These are phyloP conservation scores for Yponomeuta malinellus DNA, from an alignment of 2,888 invertebrate genomes.

Conservation along the genomic window DNA sequence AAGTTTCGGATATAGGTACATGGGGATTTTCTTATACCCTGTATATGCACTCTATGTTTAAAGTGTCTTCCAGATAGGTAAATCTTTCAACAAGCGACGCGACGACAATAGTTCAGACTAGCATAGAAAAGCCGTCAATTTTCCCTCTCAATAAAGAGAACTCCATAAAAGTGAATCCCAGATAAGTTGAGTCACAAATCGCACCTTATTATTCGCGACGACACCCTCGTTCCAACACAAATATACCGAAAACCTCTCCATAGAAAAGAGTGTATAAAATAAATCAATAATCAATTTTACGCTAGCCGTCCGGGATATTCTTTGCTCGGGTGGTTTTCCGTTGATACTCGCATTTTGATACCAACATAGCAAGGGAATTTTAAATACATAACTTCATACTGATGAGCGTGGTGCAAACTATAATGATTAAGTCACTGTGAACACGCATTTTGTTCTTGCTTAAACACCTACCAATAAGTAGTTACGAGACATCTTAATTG, in stretches of 20 bases:
- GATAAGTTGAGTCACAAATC: not conserved
- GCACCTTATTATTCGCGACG: conserved; percentile 1
- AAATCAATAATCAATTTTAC: conserved; percentile 73
- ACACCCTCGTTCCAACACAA: conserved; percentile 29
- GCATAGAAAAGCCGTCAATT: not conserved
- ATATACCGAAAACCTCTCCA: conserved; percentile 5
- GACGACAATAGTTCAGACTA: not conserved
- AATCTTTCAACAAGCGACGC: no score
- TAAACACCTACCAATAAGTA: no score
- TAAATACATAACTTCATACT: not conserved
- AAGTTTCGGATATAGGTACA: no score
- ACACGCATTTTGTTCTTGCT: no score
- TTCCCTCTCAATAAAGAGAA: not conserved
- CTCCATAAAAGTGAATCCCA: not conserved
- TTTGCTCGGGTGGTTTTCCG: not conserved
- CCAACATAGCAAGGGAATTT: not conserved
- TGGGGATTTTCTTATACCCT: no score
- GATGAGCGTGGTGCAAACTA: not conserved
- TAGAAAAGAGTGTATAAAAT: conserved; percentile 29
- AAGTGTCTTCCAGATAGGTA: no score
- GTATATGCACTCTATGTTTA: no score
- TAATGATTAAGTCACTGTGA: not conserved
- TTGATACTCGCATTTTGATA: not conserved
- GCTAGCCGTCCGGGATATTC: conserved; percentile 54
- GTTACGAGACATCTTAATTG: no score